Base-by-base conservation (phyloP, 2,888 invertebrate species). In the Nudaria mundana region DNA sequence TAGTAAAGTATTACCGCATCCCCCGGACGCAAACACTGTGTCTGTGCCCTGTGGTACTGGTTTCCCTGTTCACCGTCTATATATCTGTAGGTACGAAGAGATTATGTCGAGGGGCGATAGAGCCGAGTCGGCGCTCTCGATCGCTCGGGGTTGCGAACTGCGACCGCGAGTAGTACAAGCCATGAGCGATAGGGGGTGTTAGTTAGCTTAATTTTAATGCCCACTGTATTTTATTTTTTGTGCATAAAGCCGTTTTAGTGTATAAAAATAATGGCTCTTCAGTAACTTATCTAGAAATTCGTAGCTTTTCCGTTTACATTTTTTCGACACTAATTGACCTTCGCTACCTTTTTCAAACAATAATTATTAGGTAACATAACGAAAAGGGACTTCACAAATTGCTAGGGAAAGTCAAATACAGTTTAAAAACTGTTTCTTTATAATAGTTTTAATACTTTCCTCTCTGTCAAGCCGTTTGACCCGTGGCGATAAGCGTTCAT, bases 51-150 rank as follows among this genome's bases (percentile, higher is more conserved):
- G 30, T 33, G n/a, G n/a, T n/a, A n/a, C n/a, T n/a, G n/a, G 26
- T 36, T 30, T 10, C 24, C 4, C 14, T 30, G 23, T 22, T 10
- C 7, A 25, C 20, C 8, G 20, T 20, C 20, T 22, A 30, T 25
- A 10, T 5, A 28, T 7, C 14, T 8, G 37, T 31, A 14, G 33
- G 28, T 37, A 24, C 36, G 23, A 5, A 23, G 30, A 36, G 40
- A 11, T 25, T 25, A n/a, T 14, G 13, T 10, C 16, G 38, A 52
- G 40, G 40, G 47, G 44, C 36, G 49, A 48, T 48, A 46, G 41
- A 54, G 52, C 40, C 31, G 40, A 57, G 51, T 53, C 35, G 45
- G 44, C 55, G 50, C 55, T 51, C 48, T 38, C 45, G 32, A 25
- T 40, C 40, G 46, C 18, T 29, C 50, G 43, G 48, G 49, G 46